Conservation (phyloP, 2,113 vertebrate genomes). For the Oreotrochilus melanogaster region DNA sequence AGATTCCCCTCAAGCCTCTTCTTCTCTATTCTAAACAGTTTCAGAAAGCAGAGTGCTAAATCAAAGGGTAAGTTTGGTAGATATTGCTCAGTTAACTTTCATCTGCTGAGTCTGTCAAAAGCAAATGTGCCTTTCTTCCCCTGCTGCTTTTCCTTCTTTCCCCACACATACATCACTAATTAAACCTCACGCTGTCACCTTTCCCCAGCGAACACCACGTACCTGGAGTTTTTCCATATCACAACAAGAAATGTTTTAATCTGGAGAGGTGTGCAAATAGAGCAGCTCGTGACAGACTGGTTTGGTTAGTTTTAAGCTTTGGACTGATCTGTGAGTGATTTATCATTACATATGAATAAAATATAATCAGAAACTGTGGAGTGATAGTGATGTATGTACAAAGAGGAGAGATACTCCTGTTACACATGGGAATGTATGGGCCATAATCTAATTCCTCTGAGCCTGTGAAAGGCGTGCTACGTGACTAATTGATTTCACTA, state of each 20-base stretch:
- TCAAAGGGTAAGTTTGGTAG: not conserved
- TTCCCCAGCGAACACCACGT: not conserved
- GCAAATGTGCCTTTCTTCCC: not conserved
- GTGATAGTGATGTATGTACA: not conserved
- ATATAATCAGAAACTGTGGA: slow-evolving; percentile 47
- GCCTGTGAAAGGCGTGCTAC: slow-evolving; percentile 17
- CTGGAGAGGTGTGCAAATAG: not conserved
- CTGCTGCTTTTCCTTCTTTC: not conserved
- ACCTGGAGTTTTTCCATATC: not conserved
- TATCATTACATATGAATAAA: not conserved
- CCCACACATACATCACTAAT: not conserved
- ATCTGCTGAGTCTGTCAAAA: not conserved
- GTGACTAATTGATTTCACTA: slow-evolving; percentile 45
- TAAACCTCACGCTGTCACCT: not conserved
- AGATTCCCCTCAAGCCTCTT: not conserved
- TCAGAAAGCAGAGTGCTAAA: not conserved
- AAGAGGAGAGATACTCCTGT: not conserved
- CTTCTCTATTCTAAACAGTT: not conserved
- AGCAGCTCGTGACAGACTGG: not conserved
- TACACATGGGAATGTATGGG: not conserved
- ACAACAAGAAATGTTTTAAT: not conserved
- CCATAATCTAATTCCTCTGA: not conserved
- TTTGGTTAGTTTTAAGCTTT: slow-evolving; percentile 7
- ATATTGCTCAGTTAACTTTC: not conserved
- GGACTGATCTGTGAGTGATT: not conserved